Conservation (phyloP, 2,888 invertebrate species). For the Mystacides longicornis region DNA sequence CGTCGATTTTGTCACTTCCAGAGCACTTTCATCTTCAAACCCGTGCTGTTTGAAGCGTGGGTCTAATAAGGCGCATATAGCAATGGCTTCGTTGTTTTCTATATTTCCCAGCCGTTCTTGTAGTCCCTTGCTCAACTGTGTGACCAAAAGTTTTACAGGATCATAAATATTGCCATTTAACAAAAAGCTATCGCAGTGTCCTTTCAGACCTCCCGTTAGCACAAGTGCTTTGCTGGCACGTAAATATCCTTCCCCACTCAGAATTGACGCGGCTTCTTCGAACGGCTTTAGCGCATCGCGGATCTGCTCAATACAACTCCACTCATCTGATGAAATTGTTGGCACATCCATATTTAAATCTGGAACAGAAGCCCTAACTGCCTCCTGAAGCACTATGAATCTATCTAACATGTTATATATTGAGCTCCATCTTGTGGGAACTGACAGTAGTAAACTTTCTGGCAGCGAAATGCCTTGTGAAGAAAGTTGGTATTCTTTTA, state of each 20-base stretch:
- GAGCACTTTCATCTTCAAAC: too few relatives aligned
- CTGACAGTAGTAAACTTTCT: neutral
- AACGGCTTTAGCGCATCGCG: neutral
- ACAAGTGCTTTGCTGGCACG: neutral
- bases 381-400: neutral
- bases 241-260: neutral
- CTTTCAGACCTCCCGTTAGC: neutral
- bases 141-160: neutral
- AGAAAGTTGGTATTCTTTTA: neutral
- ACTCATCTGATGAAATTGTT: neutral
- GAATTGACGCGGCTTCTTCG: neutral
- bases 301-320: neutral
- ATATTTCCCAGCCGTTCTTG: neutral
- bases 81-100: neutral
- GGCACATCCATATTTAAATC: neutral
- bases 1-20: too few relatives aligned
- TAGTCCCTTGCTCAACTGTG: neutral
- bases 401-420: neutral
- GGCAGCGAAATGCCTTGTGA: neutral
- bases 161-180: neutral
- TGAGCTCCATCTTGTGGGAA: constrained; percentile 1
- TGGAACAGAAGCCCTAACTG: neutral
- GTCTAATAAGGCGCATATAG: neutral
- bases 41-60: neutral
- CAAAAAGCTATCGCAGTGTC: neutral